phyloP scores from a whole-genome alignment of 2,797 vertebrate genomes.

The Alauda arvensis region DNA sequence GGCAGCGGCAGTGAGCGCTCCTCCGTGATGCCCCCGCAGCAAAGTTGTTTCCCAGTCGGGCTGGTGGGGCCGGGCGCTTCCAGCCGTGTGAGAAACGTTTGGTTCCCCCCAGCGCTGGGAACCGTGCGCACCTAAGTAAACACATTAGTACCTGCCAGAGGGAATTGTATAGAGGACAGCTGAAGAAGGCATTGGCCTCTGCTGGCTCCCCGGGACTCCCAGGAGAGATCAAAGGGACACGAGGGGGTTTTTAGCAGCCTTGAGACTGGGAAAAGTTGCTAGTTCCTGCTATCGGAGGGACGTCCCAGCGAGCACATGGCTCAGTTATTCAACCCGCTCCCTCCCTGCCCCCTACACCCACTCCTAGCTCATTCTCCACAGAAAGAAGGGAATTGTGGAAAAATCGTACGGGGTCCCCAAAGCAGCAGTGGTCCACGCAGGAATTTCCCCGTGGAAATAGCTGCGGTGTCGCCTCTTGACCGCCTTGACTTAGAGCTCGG shows the following conservation, averaged over 20 bases:
- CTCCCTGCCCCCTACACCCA: not conserved
- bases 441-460: not conserved
- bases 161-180: constrained; percentile 82
- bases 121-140: constrained; percentile 89
- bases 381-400: not conserved
- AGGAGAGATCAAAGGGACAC: constrained; percentile 82
- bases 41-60: not conserved
- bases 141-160: constrained; percentile 80
- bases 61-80: constrained; percentile 30
- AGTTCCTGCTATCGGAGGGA: constrained; percentile 30
- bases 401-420: not conserved
- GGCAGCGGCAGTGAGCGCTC: not conserved
- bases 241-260: constrained; percentile 68
- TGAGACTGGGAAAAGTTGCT: constrained; percentile 77
- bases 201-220: constrained; percentile 73
- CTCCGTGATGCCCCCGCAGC: not conserved
- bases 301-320: constrained; percentile 67
- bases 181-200: constrained; percentile 91
- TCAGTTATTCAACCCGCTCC: constrained; percentile 4
- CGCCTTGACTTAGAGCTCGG: not conserved
- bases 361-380: not conserved
- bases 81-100: constrained; percentile 83
- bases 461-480: not conserved
- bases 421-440: not conserved
- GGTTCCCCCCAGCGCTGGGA: constrained; percentile 75